Conservation (phyloP, 2,888 invertebrate species). For the Ischnus inquisitorius region DNA sequence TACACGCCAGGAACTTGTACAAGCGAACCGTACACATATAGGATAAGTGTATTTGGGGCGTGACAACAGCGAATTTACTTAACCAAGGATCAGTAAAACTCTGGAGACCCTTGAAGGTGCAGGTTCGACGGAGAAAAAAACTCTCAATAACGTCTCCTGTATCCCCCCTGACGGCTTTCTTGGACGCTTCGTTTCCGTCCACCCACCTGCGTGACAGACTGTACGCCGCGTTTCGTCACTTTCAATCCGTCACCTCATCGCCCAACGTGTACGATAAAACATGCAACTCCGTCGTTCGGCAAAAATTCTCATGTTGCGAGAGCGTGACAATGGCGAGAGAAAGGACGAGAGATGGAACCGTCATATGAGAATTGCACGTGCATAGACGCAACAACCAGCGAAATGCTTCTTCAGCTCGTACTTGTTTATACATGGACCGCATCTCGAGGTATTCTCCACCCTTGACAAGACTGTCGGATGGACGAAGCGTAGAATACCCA, state of each 20-base stretch:
- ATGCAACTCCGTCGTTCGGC: background rate
- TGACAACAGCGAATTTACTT: constrained; percentile 38
- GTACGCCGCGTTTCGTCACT: constrained; percentile 34
- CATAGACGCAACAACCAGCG: background rate
- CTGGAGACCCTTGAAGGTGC: background rate
- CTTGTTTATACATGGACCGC: background rate
- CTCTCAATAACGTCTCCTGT: constrained; percentile 15
- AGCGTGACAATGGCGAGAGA: constrained; percentile 35
- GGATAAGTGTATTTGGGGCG: constrained; percentile 35
- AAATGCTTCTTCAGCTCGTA: constrained; percentile 13
- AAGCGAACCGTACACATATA: background rate
- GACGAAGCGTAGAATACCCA: background rate
- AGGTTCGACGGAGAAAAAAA: background rate
- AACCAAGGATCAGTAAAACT: constrained; percentile 27
- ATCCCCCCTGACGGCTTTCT: constrained; percentile 2
- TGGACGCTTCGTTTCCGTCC: constrained; percentile 19
- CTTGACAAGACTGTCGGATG: constrained; percentile 15
- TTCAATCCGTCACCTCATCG: background rate
- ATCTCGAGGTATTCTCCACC: constrained; percentile 15
- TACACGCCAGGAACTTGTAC: background rate
- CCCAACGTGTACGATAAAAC: background rate
- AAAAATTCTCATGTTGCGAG: constrained; percentile 19
- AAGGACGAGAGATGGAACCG: constrained; percentile 23
- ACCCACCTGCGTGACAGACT: constrained; percentile 54
- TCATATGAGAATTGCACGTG: constrained; percentile 27